Evolutionary conservation across 2,888 invertebrate species (phyloP), one percentile per base, ranked within the genome.

Genomic region (Acrobasis repandana): DNA sequence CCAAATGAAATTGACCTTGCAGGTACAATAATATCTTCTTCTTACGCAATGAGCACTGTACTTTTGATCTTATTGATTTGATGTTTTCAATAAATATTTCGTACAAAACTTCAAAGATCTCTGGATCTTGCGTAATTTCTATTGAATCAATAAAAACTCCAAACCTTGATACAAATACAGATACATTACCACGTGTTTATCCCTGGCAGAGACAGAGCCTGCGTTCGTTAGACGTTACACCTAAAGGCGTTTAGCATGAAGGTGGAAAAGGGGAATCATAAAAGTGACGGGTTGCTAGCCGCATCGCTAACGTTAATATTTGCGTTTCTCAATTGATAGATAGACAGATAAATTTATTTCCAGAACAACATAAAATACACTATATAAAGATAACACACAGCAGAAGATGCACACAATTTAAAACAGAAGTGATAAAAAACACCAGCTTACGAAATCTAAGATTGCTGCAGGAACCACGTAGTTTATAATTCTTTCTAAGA

Each of bases 21-120:
- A 38, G 18, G 16, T 52, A 16, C 14, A 54, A 20, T 9, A 18
- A 9, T 9, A 51, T n/a, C n/a, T n/a, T n/a, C 51, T 51, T 51
- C 28, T 50, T 50, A 34, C 34, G 51, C 34, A 34, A 51, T 51
- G 28, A 9, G 8, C 16, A 11, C 54, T 20, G 16, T 8, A 18
- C 38, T 38, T 54, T 54, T 43, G 54, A 54, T 54, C 38, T 54
- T 10, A n/a, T 34, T 34, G 34, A 9, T 51, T 51, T 51, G 2
- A 28, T 51, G 20, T 38, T 54, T 54, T 43, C 38, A 38, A 38
- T 54, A 38, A 38, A 38, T 54, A 38, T 54, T 11, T n/a, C 14
- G 5, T 15, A 36, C 9, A 11, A 33, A 47, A 33, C 48, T 48
- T 58, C 48, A 58, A 58, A 48, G 48, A 58, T 11, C 16, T 33